These are phyloP conservation scores for Cherax destructor DNA, from an alignment of 1,140 invertebrate species.

Conservation along the genomic window DNA sequence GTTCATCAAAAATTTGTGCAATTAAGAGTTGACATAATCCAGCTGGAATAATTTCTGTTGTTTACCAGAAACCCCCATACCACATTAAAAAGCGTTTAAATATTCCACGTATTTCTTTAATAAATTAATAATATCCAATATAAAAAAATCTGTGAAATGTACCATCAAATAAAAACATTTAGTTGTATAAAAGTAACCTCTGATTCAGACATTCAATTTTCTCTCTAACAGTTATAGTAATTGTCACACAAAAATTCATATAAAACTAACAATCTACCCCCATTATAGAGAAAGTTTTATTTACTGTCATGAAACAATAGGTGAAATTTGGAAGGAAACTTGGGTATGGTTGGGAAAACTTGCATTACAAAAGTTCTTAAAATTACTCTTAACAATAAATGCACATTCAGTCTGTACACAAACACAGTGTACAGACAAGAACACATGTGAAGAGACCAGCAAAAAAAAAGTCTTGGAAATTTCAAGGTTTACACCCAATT, in stretches of 20 bases:
- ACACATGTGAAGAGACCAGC: slow-evolving; percentile 27
- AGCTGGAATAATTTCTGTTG: background rate
- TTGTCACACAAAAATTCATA: background rate
- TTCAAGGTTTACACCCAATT: background rate
- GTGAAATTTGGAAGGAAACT: slow-evolving; percentile 36
- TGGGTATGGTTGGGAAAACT: slow-evolving; percentile 21
- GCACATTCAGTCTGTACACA: slow-evolving; percentile 41
- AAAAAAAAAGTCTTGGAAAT: slow-evolving; percentile 21
- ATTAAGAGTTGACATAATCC: background rate
- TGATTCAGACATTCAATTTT: background rate
- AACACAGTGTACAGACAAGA: slow-evolving; percentile 35
- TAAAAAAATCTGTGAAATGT: slow-evolving; percentile 4
- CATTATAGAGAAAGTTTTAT: background rate
- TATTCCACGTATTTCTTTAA: background rate
- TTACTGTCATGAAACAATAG: slow-evolving; percentile 25
- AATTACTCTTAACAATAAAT: slow-evolving; percentile 58
- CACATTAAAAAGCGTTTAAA: background rate
- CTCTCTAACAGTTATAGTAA: slow-evolving; percentile 17
- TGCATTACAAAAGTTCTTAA: slow-evolving; percentile 56
- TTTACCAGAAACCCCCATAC: background rate
- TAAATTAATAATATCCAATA: background rate
- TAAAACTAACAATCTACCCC: slow-evolving; percentile 18
- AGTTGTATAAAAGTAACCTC: slow-evolving; percentile 18
- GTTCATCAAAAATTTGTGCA: slow-evolving; percentile 39
- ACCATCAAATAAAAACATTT: background rate